phyloP scores from a whole-genome alignment of 2,797 vertebrate genomes.

The Bradypodion pumilum region DNA sequence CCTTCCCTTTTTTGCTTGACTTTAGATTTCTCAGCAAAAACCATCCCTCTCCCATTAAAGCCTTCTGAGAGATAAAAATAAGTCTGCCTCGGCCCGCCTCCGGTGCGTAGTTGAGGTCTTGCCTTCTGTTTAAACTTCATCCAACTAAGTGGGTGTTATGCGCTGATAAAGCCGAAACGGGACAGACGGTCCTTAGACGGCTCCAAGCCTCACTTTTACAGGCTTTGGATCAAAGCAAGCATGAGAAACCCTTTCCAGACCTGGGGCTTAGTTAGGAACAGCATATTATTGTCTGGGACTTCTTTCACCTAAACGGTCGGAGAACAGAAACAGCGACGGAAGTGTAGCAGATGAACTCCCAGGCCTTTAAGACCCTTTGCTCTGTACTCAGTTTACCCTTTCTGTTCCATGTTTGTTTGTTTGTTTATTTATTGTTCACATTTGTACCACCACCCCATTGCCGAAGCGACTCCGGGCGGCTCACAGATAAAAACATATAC shows the following conservation, averaged over 20 bases:
- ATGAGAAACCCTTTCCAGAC: not conserved
- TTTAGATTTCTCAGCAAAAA: not conserved
- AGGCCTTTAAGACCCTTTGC: not conserved
- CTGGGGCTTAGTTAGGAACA: not conserved
- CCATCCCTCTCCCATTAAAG: no score
- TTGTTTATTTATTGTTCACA: no score
- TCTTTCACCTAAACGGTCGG: not conserved
- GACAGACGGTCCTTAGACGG: not conserved
- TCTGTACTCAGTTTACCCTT: not conserved
- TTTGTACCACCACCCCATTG: no score
- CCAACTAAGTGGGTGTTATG: constrained; percentile 9
- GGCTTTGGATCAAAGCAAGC: constrained; percentile 21
- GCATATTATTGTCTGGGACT: not conserved
- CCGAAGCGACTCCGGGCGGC: no score
- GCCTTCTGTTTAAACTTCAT: not conserved
- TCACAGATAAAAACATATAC: no score
- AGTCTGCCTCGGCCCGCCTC: no score
- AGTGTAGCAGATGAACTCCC: not conserved
- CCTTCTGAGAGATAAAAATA: not conserved
- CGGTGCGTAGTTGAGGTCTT: not conserved
- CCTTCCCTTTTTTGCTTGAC: not conserved
- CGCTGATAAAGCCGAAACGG: constrained; percentile 7
- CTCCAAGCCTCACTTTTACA: constrained; percentile 22
- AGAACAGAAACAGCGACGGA: no score
- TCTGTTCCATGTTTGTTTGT: no score